Conservation (phyloP, 2,113 vertebrate genomes). For the Zosterops borbonicus region DNA sequence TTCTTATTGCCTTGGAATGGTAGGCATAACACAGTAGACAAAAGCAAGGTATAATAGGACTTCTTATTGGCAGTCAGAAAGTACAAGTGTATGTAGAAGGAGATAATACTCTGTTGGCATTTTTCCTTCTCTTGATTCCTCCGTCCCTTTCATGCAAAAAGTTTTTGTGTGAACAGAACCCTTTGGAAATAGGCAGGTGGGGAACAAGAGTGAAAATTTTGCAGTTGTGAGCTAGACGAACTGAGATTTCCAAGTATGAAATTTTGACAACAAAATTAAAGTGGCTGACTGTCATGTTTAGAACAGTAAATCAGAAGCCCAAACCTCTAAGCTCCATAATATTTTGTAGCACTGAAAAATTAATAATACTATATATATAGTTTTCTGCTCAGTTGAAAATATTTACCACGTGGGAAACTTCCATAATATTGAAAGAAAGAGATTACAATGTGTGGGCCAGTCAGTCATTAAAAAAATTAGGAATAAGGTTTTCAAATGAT, state of each 20-base stretch:
- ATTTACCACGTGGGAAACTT: neutral
- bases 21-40: constrained; percentile 29
- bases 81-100: constrained; percentile 4
- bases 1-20: constrained; percentile 35
- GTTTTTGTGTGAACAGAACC: neutral
- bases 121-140: constrained; percentile 48
- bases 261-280: neutral
- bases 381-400: neutral
- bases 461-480: neutral
- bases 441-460: neutral
- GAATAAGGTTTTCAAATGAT: neutral
- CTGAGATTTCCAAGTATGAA: neutral
- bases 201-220: neutral
- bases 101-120: constrained; percentile 38
- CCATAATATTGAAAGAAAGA: neutral
- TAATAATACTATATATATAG: neutral
- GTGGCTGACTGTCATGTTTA: neutral
- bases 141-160: constrained; percentile 8
- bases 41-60: constrained; percentile 30
- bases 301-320: neutral
- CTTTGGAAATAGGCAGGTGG: neutral
- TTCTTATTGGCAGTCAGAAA: constrained; percentile 25
- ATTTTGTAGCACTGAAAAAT: neutral
- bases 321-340: neutral
- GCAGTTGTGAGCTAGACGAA: neutral